Evolutionary conservation across 2,888 invertebrate species (phyloP).

Genomic region (Graphium colonna): DNA sequence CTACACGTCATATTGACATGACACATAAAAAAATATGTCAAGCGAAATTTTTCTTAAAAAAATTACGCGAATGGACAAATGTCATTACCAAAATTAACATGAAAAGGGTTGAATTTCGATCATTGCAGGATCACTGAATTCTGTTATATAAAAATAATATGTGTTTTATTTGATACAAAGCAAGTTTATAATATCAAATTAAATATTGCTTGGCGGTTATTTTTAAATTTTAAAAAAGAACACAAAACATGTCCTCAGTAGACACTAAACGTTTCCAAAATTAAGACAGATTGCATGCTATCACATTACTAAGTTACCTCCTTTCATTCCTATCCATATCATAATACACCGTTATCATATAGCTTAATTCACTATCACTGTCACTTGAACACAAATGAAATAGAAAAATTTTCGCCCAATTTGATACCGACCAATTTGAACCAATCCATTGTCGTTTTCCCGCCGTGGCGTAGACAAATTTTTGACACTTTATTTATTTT

Average conservation of each 20-base stretch:
- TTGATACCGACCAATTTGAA: constrained; percentile 76
- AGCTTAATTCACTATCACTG: constrained; percentile 38
- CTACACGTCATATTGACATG: too few relatives aligned
- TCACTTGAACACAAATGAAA: constrained; percentile 28
- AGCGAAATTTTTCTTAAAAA: too few relatives aligned
- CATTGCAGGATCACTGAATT: too few relatives aligned
- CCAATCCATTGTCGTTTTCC: constrained; percentile 76
- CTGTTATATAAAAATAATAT: too few relatives aligned
- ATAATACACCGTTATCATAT: constrained; percentile 17
- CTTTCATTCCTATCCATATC: not conserved
- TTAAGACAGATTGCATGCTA: not conserved
- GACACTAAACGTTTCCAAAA: not conserved
- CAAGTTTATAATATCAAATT: too few relatives aligned
- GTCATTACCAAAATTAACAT: too few relatives aligned
- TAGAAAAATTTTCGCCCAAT: constrained; percentile 28
- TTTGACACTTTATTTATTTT: constrained; percentile 32
- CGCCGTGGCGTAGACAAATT: constrained; percentile 36
- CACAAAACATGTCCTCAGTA: not conserved
- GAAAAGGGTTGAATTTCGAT: too few relatives aligned
- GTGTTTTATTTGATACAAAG: too few relatives aligned
- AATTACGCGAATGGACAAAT: too few relatives aligned
- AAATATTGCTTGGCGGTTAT: too few relatives aligned
- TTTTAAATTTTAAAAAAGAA: not conserved
- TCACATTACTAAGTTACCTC: not conserved
- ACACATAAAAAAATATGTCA: too few relatives aligned